phyloP scores from a whole-genome alignment of 2,113 vertebrate species.

The Guaruba guarouba region DNA sequence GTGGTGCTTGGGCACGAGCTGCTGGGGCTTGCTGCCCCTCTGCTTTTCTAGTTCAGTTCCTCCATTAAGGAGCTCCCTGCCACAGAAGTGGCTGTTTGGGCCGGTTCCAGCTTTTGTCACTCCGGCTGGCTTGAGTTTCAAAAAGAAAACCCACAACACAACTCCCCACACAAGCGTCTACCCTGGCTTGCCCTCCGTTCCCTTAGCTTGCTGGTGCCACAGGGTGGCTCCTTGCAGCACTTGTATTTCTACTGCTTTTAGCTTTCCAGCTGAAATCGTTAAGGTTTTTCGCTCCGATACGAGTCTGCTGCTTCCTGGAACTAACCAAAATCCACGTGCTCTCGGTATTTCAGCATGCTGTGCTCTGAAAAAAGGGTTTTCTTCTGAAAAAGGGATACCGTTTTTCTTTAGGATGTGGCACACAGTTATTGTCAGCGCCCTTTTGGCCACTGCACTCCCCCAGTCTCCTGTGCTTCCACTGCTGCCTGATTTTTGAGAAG shows the following conservation, averaged over 20 bases:
- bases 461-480: neutral
- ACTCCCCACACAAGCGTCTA: neutral
- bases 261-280: neutral
- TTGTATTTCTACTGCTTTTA: neutral
- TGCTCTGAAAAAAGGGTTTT: neutral
- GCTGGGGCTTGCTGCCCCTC: neutral
- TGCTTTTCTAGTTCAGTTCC: neutral
- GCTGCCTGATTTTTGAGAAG: constrained; percentile 1
- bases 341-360: neutral
- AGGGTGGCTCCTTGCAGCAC: constrained; percentile 66
- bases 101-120: constrained; percentile 15
- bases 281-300: neutral
- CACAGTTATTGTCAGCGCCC: neutral
- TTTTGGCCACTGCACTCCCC: neutral
- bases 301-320: neutral
- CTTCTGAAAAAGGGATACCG: neutral
- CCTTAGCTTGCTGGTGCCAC: constrained; percentile 57
- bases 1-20: neutral
- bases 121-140: neutral
- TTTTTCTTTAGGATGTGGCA: neutral
- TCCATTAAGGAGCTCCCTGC: neutral
- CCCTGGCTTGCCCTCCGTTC: constrained; percentile 23
- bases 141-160: neutral
- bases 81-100: constrained; percentile 7
- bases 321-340: neutral